Base-by-base conservation (phyloP, 2,113 vertebrate species). In the Psittacara wagleri region DNA sequence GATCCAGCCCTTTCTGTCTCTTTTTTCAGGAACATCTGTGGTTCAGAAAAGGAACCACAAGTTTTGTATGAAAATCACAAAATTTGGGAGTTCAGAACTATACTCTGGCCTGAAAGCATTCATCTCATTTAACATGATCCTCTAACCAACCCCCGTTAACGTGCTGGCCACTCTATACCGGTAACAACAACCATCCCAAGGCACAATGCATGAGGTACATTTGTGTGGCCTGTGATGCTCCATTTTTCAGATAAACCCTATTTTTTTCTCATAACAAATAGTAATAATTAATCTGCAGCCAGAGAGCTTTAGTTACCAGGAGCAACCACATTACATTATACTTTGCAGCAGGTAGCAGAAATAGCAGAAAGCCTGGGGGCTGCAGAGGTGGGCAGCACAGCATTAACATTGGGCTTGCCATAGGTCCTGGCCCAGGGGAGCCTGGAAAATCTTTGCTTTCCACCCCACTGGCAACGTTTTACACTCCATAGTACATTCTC, bases 151-250 rank as follows among this genome's bases (percentile, higher is more conserved):
- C 29, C 41, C 35, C 22, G 2, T 8, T 14, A 28, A 37, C 3
- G 27, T 9, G 9, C 1, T 33, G 55, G 27, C 57, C 41, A 33
- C 49, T 46, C 6, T 7, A 7, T 4, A 22, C 27, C 8, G 3
- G 27, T 16, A 14, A 15, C 2, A 3, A 15, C 3, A 28, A 4
- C 19, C n/a, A 31, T 39, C 13, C 57, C 25, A 9, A 52, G 43
- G 57, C 37, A 11, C 49, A 20, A n/a, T 0, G 9, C 5, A 1
- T n/a, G 23, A 63, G 27, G 4, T 44, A 20, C 2, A 2, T 83
- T 16, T 66, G 25, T 20, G 48, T 55, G 35, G 62, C 19, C 55
- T 57, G 17, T 24, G 66, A 64, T 51, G 67, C 12, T 59, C 48
- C 3, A 0, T n/a, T 48, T 57, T 44, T 35, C 48, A 17, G 35